Conservation (phyloP, 2,113 vertebrate species). For the Rhabdornis inornatus region DNA sequence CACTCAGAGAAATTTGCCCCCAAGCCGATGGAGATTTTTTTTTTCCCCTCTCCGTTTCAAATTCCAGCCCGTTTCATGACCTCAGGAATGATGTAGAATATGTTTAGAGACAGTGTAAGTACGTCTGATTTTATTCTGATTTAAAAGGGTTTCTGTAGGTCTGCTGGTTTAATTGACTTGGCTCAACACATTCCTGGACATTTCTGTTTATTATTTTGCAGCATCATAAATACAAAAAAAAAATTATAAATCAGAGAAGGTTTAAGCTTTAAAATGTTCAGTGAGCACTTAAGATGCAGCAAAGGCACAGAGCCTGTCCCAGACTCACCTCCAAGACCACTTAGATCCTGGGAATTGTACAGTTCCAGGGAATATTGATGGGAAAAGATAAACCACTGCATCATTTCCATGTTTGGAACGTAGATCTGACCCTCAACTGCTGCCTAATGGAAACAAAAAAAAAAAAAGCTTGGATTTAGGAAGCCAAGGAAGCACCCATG, state of each 20-base stretch:
- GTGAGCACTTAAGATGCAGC: background rate
- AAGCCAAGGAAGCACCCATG: background rate
- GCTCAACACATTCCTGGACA: background rate
- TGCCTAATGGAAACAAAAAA: background rate
- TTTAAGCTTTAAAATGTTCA: background rate
- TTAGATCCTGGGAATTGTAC: background rate
- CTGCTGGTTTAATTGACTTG: background rate
- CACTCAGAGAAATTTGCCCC: background rate
- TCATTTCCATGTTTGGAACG: background rate
- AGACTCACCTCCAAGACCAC: background rate
- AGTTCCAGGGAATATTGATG: background rate
- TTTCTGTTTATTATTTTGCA: background rate
- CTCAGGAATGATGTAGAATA: background rate
- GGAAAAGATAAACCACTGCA: background rate
- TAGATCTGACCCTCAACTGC: background rate
- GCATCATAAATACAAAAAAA: background rate
- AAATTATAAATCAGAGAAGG: background rate
- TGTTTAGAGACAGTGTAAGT: fast-evolving
- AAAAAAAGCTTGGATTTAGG: background rate
- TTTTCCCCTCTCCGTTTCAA: background rate
- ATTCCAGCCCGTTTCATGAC: background rate
- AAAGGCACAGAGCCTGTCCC: background rate
- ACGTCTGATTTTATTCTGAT: background rate
- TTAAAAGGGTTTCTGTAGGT: fast-evolving
- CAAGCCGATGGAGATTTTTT: background rate